Conservation (phyloP, 2,113 vertebrate species). For the Oreochromis niloticus region DNA sequence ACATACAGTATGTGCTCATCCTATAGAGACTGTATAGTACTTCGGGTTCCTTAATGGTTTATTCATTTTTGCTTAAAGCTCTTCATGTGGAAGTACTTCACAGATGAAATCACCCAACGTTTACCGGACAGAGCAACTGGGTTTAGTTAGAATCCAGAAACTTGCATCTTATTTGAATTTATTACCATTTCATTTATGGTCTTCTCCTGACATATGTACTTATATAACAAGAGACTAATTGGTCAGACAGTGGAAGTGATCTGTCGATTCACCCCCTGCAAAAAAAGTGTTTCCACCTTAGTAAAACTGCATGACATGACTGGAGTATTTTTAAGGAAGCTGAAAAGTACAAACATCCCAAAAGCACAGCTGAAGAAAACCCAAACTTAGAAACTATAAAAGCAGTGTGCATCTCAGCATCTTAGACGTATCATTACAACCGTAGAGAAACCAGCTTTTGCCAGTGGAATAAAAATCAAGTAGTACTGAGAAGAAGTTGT, state of each 20-base stretch:
- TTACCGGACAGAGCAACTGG: not conserved
- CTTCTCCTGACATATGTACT: not conserved
- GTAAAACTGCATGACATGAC: not conserved
- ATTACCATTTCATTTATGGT: not conserved
- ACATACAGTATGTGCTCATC: not conserved
- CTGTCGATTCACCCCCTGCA: not conserved
- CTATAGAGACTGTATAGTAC: not conserved
- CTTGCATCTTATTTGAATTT: not conserved
- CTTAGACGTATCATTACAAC: not conserved
- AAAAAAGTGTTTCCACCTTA: not conserved
- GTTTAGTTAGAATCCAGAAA: not conserved
- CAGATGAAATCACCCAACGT: not conserved
- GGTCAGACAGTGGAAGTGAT: not conserved
- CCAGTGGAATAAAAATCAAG: slow-evolving; percentile 1
- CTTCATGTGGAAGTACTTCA: not conserved
- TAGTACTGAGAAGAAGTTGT: not conserved
- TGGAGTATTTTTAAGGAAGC: not conserved
- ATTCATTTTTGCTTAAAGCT: not conserved
- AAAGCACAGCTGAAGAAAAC: not conserved
- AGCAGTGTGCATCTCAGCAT: not conserved
- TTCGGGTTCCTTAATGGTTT: not conserved
- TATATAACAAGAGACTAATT: slow-evolving; percentile 13
- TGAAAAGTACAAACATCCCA: not conserved
- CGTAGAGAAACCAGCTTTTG: not conserved
- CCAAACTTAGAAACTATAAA: not conserved